Base-by-base conservation (phyloP, 2,888 invertebrate genomes). In the Phyllotreta striolata region DNA sequence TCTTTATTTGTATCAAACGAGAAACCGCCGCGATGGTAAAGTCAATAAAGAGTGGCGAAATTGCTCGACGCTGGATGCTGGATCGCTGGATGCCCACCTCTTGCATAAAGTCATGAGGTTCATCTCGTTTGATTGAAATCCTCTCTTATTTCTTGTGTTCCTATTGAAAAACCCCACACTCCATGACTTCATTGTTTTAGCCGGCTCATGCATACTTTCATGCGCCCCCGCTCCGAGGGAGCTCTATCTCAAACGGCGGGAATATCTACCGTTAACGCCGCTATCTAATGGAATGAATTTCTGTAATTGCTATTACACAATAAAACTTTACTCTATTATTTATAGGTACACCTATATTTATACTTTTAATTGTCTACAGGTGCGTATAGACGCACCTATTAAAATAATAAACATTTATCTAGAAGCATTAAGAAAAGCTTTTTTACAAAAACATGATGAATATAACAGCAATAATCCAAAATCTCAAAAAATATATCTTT, bases 51-150 rank as follows among this genome's bases (percentile, higher is more conserved):
- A 75, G 71, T 72, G 70, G 74, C 70, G 71, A 73, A 70, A 74
- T 74, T 74, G 74, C 72, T 68, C 71, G 71, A 70, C 69, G 56
- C 13, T 37, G 44, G 41, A 55, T 41, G 59, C 41, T 73, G 76
- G 46, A 63, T 78, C 34, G 59, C 41, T 73, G 76, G 46, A 63
- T 78, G 77, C 78, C 78, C 77, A 78, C 76, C 81, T 81, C 76
- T 78, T 82, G 81, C 82, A 82, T 82, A 81, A 81, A 82, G 81
- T 81, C 82, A 82, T 82, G 81, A 82, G 70, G 81, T 81, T 81
- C 81, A 80, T 81, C 81, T 81, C 81, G 80, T 81, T 81, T 81
- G 81, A 82, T 82, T 82, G 82, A 81, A 82, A 82, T 81, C 81
- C 82, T 79, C 81, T 81, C 81, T 81, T 81, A 81, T 81, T 81